A percentile compares a stretch with the other conserved stretches of the same genome.
Conservation (phyloP, 2,888 invertebrate species). For the Pelosia muscerda region DNA sequence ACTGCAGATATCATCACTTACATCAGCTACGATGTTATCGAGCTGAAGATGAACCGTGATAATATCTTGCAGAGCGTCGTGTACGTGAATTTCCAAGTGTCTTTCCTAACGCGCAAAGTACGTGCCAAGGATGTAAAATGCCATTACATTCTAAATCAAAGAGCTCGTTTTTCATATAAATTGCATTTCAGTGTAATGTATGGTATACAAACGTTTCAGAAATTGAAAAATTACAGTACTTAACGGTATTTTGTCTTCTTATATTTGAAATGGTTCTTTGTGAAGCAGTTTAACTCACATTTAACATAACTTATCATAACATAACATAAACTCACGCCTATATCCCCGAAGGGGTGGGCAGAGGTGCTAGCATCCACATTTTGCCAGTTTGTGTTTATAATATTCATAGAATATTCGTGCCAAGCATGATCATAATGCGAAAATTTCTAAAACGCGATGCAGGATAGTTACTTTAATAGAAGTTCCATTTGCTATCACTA, state of each 20-base stretch:
- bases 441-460: neutral
- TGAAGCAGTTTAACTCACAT: neutral
- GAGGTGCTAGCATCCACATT: no score
- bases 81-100: constrained; percentile 56
- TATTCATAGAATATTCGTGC: no score
- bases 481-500: neutral
- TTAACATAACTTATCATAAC: no score
- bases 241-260: constrained; percentile 2
- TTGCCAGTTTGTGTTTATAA: no score
- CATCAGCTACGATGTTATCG: constrained; percentile 10
- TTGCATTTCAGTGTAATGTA: constrained; percentile 33
- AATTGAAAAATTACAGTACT: constrained; percentile 19
- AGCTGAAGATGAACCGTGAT: constrained; percentile 33
- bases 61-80: constrained; percentile 38
- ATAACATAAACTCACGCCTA: no score
- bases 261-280: neutral
- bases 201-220: constrained; percentile 38
- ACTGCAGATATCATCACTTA: neutral
- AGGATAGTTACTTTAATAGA: neutral
- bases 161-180: constrained; percentile 56
- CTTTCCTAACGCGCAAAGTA: constrained; percentile 54
- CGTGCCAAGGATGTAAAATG: constrained; percentile 53
- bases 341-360: no score
- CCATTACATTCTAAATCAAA: constrained; percentile 49
- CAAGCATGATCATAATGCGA: neutral